phyloP scores from a whole-genome alignment of 2,113 vertebrate genomes.

The Cheirogaleus medius region DNA sequence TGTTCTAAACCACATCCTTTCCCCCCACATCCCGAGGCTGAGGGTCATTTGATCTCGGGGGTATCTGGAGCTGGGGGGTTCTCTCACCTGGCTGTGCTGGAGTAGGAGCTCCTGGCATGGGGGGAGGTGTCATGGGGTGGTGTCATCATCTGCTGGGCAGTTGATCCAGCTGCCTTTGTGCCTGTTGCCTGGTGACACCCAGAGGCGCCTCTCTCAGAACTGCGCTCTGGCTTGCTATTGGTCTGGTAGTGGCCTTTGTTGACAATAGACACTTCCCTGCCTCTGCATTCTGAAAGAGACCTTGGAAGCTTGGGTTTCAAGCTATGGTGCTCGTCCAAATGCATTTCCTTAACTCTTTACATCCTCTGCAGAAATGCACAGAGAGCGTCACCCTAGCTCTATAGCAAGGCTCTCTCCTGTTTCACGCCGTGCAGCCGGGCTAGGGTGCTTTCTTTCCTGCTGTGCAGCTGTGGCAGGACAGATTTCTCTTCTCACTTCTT shows the following conservation, averaged over 20 bases:
- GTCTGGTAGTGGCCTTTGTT: constrained; percentile 43
- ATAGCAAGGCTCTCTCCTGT: accelerated
- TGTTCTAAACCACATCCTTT: neutral
- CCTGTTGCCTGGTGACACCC: constrained; percentile 49
- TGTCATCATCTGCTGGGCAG: neutral
- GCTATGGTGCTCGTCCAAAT: neutral
- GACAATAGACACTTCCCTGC: constrained; percentile 46
- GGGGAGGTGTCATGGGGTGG: neutral
- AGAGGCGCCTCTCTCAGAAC: neutral
- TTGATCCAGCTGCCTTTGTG: constrained; percentile 41
- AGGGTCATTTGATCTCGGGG: constrained; percentile 11
- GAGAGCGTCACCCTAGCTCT: neutral
- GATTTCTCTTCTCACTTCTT: neutral
- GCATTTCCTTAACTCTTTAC: constrained; percentile 57
- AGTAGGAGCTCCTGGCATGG: neutral
- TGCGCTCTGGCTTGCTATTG: neutral
- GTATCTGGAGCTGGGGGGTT: neutral
- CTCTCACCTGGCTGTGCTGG: neutral
- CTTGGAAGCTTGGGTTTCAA: constrained; percentile 57
- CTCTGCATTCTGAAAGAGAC: constrained; percentile 35
- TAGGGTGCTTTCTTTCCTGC: neutral
- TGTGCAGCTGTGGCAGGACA: neutral
- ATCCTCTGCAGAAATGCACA: neutral
- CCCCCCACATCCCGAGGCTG: neutral
- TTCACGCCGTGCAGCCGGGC: neutral